Evolutionary conservation across 53 echinoderm and acorn worm genomes (phyloP).

Genomic region (Mesocentrotus franciscanus): DNA sequence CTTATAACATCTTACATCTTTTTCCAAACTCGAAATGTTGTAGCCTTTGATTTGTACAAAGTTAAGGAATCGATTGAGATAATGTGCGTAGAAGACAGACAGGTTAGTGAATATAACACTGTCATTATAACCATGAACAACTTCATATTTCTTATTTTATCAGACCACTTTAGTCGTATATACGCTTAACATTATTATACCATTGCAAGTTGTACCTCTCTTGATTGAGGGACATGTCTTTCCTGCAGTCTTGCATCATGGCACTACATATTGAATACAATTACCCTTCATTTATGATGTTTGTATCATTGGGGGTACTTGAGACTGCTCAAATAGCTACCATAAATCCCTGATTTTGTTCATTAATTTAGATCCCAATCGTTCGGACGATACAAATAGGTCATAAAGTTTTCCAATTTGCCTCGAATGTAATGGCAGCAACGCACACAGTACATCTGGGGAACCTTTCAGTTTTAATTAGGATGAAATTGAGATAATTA

Average conservation of each 20-base stretch:
- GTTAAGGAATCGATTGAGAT: too few species aligned
- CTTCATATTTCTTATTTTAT: too few species aligned
- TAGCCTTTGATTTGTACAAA: too few species aligned
- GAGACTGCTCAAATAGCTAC: slow-evolving; percentile 22
- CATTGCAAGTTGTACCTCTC: too few species aligned
- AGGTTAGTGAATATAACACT: too few species aligned
- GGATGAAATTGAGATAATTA: not conserved
- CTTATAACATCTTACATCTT: too few species aligned
- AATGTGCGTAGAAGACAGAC: too few species aligned
- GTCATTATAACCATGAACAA: too few species aligned
- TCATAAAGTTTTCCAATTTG: not conserved
- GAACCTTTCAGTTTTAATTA: not conserved
- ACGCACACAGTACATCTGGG: not conserved
- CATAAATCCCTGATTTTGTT: slow-evolving; percentile 52
- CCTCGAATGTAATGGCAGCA: not conserved
- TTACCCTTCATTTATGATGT: slow-evolving; percentile 8
- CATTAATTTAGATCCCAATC: slow-evolving; percentile 46
- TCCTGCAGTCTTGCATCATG: not conserved
- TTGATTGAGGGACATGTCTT: not conserved
- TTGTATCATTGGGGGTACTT: not conserved
- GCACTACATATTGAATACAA: not conserved
- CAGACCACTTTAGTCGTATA: too few species aligned
- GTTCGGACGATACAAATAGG: not conserved
- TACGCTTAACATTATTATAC: too few species aligned
- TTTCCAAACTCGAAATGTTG: too few species aligned